phyloP scores from a whole-genome alignment of 1,140 invertebrate genomes.

The Ostrea denselamellosa region DNA sequence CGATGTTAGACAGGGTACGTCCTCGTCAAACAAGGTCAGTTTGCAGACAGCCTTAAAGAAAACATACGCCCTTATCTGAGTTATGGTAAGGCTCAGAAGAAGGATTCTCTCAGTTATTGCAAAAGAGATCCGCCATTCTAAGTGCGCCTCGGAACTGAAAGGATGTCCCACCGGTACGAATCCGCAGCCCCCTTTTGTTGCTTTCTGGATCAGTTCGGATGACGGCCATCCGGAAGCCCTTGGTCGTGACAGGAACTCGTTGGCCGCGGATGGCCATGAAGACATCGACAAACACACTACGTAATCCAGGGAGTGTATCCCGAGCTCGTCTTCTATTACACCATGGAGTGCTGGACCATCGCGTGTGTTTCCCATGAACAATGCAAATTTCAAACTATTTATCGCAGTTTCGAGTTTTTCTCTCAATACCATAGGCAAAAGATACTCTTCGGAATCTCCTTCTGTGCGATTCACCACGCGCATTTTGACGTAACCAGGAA shows the following conservation, averaged over 20 bases:
- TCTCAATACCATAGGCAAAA: slow-evolving; percentile 21
- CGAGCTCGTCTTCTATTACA: slow-evolving; percentile 41
- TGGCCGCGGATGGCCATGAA: slow-evolving; percentile 40
- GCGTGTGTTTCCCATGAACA: not conserved
- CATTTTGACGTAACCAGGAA: slow-evolving; percentile 46
- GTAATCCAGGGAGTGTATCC: slow-evolving; percentile 32
- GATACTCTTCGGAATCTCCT: not conserved
- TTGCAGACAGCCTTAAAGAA: slow-evolving; percentile 47
- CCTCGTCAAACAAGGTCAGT: not conserved
- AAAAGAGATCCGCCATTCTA: slow-evolving; percentile 49
- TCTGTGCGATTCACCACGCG: not conserved
- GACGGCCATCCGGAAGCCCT: slow-evolving; percentile 42
- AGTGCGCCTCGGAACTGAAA: slow-evolving; percentile 3
- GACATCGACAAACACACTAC: slow-evolving; percentile 33
- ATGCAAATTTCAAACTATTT: not conserved
- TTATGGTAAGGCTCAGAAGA: slow-evolving; percentile 9
- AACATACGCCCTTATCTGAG: slow-evolving; percentile 47
- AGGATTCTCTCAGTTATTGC: slow-evolving; percentile 44
- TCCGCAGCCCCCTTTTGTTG: slow-evolving; percentile 27
- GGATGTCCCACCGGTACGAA: slow-evolving; percentile 30
- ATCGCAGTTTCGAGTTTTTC: slow-evolving; percentile 21
- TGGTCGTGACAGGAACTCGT: not conserved
- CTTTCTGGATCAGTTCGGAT: not conserved
- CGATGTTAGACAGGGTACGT: slow-evolving; percentile 7
- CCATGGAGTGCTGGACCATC: slow-evolving; percentile 20